Percentiles rank a stretch among this genome's conserved stretches.
Conservation (phyloP, 2,797 vertebrate genomes). For the Emydoidea blandingii region DNA sequence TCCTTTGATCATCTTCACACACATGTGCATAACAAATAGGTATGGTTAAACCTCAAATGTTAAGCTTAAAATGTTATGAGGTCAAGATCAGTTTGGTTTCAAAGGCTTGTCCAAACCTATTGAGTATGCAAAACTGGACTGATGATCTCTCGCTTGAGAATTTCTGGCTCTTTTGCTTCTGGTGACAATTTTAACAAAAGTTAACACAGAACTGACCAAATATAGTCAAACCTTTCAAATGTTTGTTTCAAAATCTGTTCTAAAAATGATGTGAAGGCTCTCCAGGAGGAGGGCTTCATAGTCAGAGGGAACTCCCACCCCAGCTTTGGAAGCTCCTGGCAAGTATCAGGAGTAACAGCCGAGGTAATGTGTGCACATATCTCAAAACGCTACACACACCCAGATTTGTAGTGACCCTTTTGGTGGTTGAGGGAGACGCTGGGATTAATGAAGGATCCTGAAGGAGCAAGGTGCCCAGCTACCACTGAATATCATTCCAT, state of each 20-base stretch:
- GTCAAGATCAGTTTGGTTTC: neutral
- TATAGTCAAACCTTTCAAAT: accelerated
- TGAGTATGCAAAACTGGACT: neutral
- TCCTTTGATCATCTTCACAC: neutral
- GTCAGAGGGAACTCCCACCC: accelerated
- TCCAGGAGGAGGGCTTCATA: neutral
- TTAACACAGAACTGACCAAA: neutral
- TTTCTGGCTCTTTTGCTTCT: neutral
- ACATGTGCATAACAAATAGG: neutral
- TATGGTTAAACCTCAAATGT: neutral
- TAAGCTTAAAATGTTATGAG: neutral
- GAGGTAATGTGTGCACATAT: neutral
- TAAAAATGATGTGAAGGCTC: neutral
- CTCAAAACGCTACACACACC: accelerated
- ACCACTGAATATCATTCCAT: neutral
- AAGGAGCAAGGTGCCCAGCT: accelerated
- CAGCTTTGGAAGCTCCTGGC: neutral
- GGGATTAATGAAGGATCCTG: neutral
- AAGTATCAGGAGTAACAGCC: neutral
- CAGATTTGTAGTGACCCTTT: neutral
- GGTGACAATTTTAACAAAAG: neutral
- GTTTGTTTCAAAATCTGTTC: neutral
- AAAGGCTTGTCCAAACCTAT: neutral
- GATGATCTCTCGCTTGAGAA: neutral
- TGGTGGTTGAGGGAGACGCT: neutral